Conservation (phyloP, 2,797 vertebrate species). For the Falco cherrug region DNA sequence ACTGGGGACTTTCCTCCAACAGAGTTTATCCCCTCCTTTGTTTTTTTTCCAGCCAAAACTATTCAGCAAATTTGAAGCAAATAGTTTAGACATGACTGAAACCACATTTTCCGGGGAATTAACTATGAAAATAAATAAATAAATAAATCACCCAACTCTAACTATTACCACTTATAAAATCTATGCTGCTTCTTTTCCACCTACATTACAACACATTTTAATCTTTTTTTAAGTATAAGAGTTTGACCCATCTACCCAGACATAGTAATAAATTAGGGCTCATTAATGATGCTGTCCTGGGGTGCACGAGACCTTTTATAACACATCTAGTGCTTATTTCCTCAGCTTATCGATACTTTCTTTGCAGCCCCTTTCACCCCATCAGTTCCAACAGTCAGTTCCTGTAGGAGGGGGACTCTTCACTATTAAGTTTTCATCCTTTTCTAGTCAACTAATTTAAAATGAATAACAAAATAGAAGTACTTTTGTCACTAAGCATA, state of each 20-base stretch:
- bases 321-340: neutral
- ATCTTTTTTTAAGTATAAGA: neutral
- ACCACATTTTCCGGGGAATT: neutral
- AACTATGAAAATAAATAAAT: constrained; percentile 14
- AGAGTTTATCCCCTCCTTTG: constrained; percentile 7
- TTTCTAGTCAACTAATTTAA: neutral
- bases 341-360: neutral
- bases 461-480: neutral
- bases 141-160: neutral
- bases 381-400: neutral
- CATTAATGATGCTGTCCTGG: neutral
- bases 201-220: neutral
- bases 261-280: neutral
- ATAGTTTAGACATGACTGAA: constrained; percentile 51
- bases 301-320: neutral
- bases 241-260: neutral
- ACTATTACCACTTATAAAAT: neutral
- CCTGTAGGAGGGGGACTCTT: neutral
- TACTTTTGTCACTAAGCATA: neutral
- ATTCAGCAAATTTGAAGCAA: constrained; percentile 42
- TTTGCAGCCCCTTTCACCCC: neutral
- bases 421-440: neutral
- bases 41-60: neutral
- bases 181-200: neutral
- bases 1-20: neutral